phyloP scores from a whole-genome alignment of 2,888 invertebrate species.

The Acronicta alni region DNA sequence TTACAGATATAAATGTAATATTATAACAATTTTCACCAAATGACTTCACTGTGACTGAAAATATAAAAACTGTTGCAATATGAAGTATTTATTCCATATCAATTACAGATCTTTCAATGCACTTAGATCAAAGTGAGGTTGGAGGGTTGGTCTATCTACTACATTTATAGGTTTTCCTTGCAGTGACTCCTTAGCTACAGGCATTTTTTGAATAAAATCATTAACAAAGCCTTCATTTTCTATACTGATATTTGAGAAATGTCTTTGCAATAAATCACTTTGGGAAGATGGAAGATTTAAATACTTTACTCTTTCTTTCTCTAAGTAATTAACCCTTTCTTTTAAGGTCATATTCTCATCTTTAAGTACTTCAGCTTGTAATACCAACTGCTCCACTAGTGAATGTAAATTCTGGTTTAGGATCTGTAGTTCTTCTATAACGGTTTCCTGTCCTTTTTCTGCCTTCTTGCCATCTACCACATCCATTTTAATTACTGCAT shows the following conservation, averaged over 20 bases:
- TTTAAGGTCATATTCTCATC: constrained; percentile 90
- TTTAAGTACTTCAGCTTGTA: constrained; percentile 91
- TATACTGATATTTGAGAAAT: constrained; percentile 57
- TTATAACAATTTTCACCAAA: too few species aligned
- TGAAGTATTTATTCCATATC: not conserved
- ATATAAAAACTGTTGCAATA: not conserved
- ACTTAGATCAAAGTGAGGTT: constrained; percentile 78
- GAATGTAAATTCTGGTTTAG: constrained; percentile 90
- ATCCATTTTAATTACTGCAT: constrained; percentile 59
- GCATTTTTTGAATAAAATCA: constrained; percentile 59
- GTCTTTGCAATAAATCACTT: constrained; percentile 66
- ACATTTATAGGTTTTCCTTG: constrained; percentile 58
- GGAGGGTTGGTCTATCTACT: constrained; percentile 59
- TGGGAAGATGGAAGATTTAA: constrained; percentile 72
- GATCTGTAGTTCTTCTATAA: constrained; percentile 91
- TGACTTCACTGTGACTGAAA: not conserved
- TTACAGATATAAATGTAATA: not conserved
- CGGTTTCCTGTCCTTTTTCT: constrained; percentile 90
- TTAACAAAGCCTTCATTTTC: constrained; percentile 55
- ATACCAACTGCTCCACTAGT: constrained; percentile 88
- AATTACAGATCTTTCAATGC: constrained; percentile 70
- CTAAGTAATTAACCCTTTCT: constrained; percentile 88
- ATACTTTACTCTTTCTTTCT: constrained; percentile 86
- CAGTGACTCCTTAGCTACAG: constrained; percentile 50
- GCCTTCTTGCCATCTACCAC: constrained; percentile 83